Conservation (phyloP, 2,888 invertebrate species). For the Tachina fera region DNA sequence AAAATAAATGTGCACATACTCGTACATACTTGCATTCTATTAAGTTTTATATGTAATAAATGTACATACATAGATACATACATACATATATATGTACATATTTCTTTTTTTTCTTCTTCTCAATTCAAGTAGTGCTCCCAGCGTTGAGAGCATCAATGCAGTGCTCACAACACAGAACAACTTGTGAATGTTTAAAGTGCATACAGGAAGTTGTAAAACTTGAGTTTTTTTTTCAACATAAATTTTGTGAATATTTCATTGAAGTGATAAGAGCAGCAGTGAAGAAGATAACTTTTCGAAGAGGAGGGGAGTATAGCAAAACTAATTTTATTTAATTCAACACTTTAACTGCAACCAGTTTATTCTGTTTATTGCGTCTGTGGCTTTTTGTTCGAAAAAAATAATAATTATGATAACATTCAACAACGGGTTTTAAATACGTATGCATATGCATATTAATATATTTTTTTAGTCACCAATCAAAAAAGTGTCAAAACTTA, state of each 20-base stretch:
- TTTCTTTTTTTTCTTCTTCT: conserved; percentile 15
- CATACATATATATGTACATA: not conserved
- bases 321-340: not conserved
- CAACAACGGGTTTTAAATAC: conserved; percentile 17
- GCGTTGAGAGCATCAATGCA: conserved; percentile 37
- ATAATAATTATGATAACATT: conserved; percentile 6
- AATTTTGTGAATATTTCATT: conserved; percentile 14
- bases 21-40: not conserved
- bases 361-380: not conserved
- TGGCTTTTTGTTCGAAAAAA: not conserved
- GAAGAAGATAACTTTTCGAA: not conserved
- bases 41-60: conserved; percentile 31
- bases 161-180: not conserved
- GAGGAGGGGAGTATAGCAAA: not conserved
- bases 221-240: not conserved
- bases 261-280: not conserved
- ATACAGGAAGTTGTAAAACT: conserved; percentile 47
- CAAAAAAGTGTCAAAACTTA: conserved; percentile 50
- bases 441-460: no score
- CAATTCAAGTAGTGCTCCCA: conserved; percentile 44
- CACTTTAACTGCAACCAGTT: not conserved
- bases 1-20: not conserved
- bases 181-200: conserved; percentile 28
- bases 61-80: not conserved
- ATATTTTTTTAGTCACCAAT: not conserved